These are phyloP conservation scores for Empis stercorea DNA, from an alignment of 2,888 invertebrate genomes.

Conservation along the genomic window DNA sequence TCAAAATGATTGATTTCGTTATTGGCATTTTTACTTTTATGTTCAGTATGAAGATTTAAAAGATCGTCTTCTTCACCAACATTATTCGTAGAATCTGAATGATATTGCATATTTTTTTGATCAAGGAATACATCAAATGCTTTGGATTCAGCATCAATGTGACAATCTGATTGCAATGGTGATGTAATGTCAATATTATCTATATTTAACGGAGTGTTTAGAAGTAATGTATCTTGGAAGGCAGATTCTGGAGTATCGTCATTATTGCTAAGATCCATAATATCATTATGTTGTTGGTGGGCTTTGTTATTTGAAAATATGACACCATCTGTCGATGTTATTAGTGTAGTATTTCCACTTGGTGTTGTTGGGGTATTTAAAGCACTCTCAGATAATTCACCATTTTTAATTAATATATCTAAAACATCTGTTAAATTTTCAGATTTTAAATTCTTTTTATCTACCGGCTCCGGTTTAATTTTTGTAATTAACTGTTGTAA, in stretches of 20 bases:
- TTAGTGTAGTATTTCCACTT: slow-evolving; percentile 10
- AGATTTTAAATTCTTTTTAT: slow-evolving; percentile 23
- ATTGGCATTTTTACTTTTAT: slow-evolving; percentile 15
- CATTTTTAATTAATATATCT: slow-evolving; percentile 86
- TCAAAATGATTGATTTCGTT: slow-evolving; percentile 31
- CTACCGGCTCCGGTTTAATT: slow-evolving; percentile 22
- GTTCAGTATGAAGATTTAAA: slow-evolving; percentile 2
- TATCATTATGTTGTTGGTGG: slow-evolving; percentile 17
- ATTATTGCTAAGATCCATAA: slow-evolving; percentile 7
- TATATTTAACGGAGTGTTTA: slow-evolving; percentile 17
- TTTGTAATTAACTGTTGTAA: slow-evolving; percentile 18
- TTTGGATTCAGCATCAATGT: slow-evolving; percentile 29
- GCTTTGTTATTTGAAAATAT: slow-evolving; percentile 12
- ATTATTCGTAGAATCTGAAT: background rate
- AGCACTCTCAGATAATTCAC: slow-evolving; percentile 80
- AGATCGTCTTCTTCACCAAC: background rate
- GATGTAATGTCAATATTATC: slow-evolving; percentile 33
- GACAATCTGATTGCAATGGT: slow-evolving; percentile 26
- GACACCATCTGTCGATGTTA: too few relatives aligned
- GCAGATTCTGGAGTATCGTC: slow-evolving; percentile 1
- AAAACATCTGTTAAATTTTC: slow-evolving; percentile 56
- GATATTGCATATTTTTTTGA: slow-evolving; percentile 5
- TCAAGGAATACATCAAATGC: slow-evolving; percentile 33
- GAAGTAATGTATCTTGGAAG: slow-evolving; percentile 11
- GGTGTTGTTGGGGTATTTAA: slow-evolving; percentile 40